phyloP scores from a whole-genome alignment of 2,797 vertebrate genomes.

The Prunella strophiata region DNA sequence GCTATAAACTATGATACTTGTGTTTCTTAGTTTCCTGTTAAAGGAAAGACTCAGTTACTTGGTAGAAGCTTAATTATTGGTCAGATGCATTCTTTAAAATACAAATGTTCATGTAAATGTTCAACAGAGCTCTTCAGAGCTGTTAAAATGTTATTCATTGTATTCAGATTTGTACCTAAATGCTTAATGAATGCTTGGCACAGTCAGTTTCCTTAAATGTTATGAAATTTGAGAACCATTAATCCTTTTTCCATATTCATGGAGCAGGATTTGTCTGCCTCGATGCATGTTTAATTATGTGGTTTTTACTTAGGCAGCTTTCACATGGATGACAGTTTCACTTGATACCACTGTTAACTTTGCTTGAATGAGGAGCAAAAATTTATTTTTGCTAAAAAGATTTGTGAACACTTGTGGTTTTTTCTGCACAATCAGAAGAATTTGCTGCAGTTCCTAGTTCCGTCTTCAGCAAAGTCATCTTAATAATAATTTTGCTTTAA shows the following conservation, averaged over 20 bases:
- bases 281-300: neutral
- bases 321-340: neutral
- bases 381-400: neutral
- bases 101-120: neutral
- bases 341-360: neutral
- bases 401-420: neutral
- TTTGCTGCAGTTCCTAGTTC: neutral
- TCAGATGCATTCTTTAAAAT: neutral
- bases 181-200: slow-evolving; percentile 5
- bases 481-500: neutral
- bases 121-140: neutral
- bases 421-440: neutral
- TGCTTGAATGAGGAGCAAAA: neutral
- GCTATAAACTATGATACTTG: neutral
- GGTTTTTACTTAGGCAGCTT: neutral
- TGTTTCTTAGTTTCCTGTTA: slow-evolving; percentile 25
- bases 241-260: neutral
- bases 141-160: neutral
- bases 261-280: neutral
- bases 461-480: neutral
- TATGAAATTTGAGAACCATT: slow-evolving; percentile 1
- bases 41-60: neutral
- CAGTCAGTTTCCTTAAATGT: neutral
- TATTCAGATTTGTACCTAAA: slow-evolving; percentile 10
- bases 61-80: neutral